Evolutionary conservation across 2,113 vertebrate genomes (phyloP), one percentile per base, ranked within the genome.

Genomic region (Rhabdornis inornatus): DNA sequence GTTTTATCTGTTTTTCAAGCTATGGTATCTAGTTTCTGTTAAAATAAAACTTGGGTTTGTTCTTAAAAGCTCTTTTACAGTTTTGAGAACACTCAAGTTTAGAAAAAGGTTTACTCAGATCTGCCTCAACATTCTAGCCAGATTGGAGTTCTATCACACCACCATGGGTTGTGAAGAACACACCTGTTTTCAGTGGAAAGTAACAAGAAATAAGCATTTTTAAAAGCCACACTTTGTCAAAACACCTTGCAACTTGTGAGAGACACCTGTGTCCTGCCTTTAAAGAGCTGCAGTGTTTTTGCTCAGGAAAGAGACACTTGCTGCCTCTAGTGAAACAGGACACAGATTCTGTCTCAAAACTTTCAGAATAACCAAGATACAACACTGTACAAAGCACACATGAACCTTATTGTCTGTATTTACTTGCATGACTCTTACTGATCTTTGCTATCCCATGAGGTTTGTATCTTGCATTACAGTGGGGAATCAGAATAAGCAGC

Each of bases 1-100:
- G 28, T 87, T 87, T 91, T 93, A 92, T 92, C 94, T 88, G 59
- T 33, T 96, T 80, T 77, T 77, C 82, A 85, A 88, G 33, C 42
- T 24, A 56, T 15, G 35, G 4, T 33, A 92, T 42, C 20, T 45
- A 90, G 33, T 83, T 90, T 72, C 66, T 66, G 11, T n/a, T 92
- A 85, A 80, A 95, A 88, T 65, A 88, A 93, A 86, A 61, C 21
- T 71, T 65, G n/a, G 1, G 4, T 71, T 64, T 68, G 30, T 37
- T 44, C 56, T 91, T 69, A 42, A 80, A 94, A 77, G 37, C 7
- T 55, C n/a, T 69, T 83, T 61, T 35, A 21, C 16, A 70, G 55
- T 61, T 66, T 80, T 69, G 18, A 33, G 42, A 81, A 39, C 19
- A 53, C 7, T 2, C 21, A 50, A 0, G 14, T 69, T 64, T 16